Evolutionary conservation across 2,113 vertebrate species (phyloP), one percentile per base, ranked within the genome.

Genomic region (Brevimyrus niger): DNA sequence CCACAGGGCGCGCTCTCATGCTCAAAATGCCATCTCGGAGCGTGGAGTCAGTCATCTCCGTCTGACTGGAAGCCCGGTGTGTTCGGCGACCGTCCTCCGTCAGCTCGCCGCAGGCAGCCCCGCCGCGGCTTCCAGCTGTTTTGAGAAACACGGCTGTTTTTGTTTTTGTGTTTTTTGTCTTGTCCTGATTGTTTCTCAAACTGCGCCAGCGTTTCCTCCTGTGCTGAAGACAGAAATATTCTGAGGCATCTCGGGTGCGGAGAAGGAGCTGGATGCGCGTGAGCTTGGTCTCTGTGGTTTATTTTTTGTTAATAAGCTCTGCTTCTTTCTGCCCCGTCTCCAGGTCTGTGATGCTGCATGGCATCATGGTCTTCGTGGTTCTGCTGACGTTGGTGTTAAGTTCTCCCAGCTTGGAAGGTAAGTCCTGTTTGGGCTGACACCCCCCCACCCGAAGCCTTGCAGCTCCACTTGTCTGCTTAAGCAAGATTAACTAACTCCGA

Each of bases 321-420:
- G 19, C 15, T 35, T n/a, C 65, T 92, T 48, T 89, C 51, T 86
- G 92, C 55, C 58, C 55, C 6, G 27, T 76, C 90, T 91, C 42
- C 92, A 98, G 97, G 94, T 95, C 92, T 92, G 91, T 93, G 38
- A 95, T 97, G 97, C 93, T 93, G 31, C 92, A 96, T 93, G 94
- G 96, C 93, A 94, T 94, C 87, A 95, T 97, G 96, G 93, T 97
- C 92, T 94, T 97, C 91, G 94, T 97, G 35, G 92, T 97, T 87
- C 93, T 97, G 88, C 89, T 97, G 88, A 48, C 96, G 94, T 93
- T 97, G 93, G 94, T 94, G 88, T 93, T 97, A 89, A 96, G 96
- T 87, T 96, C 94, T 92, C 95, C 92, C 0, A 95, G 96, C 85
- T 90, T 96, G 93, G 95, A 97, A 96, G 98, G 98, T 99, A 96